A percentile compares a stretch with the other conserved stretches of the same genome.
Evolutionary conservation across 2,888 invertebrate species (phyloP).

Genomic region (Theristus sp.): DNA sequence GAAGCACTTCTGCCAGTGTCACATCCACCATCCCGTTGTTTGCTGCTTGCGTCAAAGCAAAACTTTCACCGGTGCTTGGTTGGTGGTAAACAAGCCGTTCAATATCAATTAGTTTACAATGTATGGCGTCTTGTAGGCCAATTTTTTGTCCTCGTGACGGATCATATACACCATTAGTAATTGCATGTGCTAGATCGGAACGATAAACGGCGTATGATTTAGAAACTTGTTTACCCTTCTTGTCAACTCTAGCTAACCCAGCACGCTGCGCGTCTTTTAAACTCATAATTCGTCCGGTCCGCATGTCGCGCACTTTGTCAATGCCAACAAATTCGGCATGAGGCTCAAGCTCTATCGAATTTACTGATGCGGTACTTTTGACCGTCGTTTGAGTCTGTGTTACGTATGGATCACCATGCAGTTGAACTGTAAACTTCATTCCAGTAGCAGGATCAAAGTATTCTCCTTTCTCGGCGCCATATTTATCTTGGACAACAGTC

Average conservation of each 20-base stretch:
- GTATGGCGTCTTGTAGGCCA: slow-evolving; percentile 64
- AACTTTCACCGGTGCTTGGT: slow-evolving; percentile 16
- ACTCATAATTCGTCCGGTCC: slow-evolving; percentile 22
- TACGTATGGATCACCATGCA: slow-evolving; percentile 27
- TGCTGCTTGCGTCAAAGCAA: slow-evolving; percentile 21
- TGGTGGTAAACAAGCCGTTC: slow-evolving; percentile 16
- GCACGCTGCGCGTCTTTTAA: slow-evolving; percentile 28
- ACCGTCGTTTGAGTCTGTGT: slow-evolving; percentile 30
- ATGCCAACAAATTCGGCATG: slow-evolving; percentile 29
- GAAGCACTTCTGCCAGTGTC: slow-evolving; percentile 25
- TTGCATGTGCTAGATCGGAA: slow-evolving; percentile 38
- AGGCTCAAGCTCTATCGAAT: slow-evolving; percentile 27
- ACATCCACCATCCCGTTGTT: slow-evolving; percentile 28
- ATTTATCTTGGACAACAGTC: slow-evolving; percentile 21
- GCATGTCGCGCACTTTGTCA: slow-evolving; percentile 23
- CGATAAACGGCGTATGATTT: slow-evolving; percentile 27
- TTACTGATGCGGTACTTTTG: slow-evolving; percentile 26
- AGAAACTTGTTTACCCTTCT: slow-evolving; percentile 28
- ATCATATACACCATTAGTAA: slow-evolving; percentile 53
- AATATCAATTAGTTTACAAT: slow-evolving; percentile 54
- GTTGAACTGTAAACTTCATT: slow-evolving; percentile 29
- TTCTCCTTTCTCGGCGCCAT: slow-evolving; percentile 27
- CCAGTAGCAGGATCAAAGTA: slow-evolving; percentile 26
- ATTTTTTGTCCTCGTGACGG: slow-evolving; percentile 51
- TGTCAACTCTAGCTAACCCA: slow-evolving; percentile 27